Evolutionary conservation across 1,140 invertebrate species (phyloP).

Genomic region (Hesperophylax magnus): DNA sequence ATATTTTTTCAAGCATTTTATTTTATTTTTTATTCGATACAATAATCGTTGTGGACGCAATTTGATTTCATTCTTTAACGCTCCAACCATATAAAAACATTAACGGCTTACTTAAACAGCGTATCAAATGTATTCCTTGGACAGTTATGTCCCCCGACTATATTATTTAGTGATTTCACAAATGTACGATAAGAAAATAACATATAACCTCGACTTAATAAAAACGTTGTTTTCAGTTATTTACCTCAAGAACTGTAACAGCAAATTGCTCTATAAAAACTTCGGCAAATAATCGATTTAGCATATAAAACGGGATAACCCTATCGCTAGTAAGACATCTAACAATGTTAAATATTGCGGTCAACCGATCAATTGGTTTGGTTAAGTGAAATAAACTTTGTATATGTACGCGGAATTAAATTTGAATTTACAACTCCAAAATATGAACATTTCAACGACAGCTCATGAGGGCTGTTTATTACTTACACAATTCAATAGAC

Average conservation of each 20-base stretch:
- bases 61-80: too few relatives aligned
- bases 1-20: too few relatives aligned
- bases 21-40: too few relatives aligned
- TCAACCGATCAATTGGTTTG: background rate
- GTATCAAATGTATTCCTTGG: background rate
- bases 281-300: slow-evolving; percentile 14
- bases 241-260: background rate
- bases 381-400: background rate
- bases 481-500: too few relatives aligned
- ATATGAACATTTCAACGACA: too few relatives aligned
- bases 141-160: background rate
- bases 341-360: slow-evolving; percentile 8
- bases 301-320: slow-evolving; percentile 1
- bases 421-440: too few relatives aligned
- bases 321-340: background rate
- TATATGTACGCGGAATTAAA: too few relatives aligned
- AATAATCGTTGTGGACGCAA: too few relatives aligned
- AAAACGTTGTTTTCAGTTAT: background rate
- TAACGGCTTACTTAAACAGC: background rate
- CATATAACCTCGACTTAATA: background rate
- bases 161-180: slow-evolving; percentile 3
- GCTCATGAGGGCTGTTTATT: too few relatives aligned
- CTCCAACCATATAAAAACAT: background rate
- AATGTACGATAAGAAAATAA: slow-evolving; percentile 26
- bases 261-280: slow-evolving; percentile 13